These are phyloP conservation scores for Ctenodactylus gundi DNA, from an alignment of 2,113 vertebrate species.

Conservation along the genomic window DNA sequence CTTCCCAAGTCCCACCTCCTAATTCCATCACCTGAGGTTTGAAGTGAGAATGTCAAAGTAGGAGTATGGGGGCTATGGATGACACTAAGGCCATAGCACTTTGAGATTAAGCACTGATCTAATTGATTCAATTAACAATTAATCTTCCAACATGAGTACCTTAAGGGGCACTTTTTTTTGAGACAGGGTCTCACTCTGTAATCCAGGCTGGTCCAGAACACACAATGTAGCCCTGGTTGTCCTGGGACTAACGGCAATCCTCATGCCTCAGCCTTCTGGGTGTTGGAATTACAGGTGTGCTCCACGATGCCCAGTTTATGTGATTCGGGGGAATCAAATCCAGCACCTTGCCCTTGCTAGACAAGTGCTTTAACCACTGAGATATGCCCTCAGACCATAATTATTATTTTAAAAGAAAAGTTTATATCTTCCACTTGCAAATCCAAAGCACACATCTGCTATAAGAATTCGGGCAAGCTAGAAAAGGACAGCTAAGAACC, in stretches of 20 bases:
- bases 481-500: neutral
- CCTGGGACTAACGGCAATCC: too few species aligned
- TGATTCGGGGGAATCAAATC: too few species aligned
- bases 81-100: neutral
- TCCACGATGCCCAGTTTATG: too few species aligned
- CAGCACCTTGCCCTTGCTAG: too few species aligned
- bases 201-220: too few species aligned
- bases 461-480: neutral
- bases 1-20: neutral
- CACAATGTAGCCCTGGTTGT: too few species aligned
- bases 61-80: neutral
- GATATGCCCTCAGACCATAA: too few species aligned
- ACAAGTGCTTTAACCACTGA: too few species aligned
- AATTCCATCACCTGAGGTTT: neutral
- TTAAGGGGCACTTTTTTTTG: neutral
- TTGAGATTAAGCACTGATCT: neutral
- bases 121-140: neutral
- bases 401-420: constrained; percentile 3
- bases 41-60: neutral
- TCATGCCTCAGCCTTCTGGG: too few species aligned
- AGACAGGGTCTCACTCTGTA: too few species aligned
- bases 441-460: neutral
- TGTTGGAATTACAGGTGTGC: too few species aligned
- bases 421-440: neutral
- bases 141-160: neutral